Base-by-base conservation (phyloP, 2,113 vertebrate genomes). In the Apus apus region DNA sequence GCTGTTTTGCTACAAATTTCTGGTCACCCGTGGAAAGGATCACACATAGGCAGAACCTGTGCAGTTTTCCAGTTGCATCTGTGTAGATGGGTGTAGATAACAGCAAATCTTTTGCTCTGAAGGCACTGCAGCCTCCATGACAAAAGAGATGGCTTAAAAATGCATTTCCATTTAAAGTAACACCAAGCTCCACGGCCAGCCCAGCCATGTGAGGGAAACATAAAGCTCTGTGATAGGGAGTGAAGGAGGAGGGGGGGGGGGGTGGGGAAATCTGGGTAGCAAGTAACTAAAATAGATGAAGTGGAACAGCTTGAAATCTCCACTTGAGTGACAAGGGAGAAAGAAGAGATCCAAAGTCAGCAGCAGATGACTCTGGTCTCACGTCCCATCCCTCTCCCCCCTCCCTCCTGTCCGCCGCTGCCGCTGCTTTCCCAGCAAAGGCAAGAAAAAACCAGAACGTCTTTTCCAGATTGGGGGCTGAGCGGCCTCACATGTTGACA, bases 401-500 rank as follows among this genome's bases (percentile, higher is more conserved):
- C 58, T 32, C 51, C 82, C 83, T n/a, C 51, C 85, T 1, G 27
- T 38, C 79, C 6, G 20, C 85, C 0, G 18, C 81, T 95, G 8
- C 79, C 6, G 20, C 85, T 0, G 18, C 81, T 95, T 97, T 97
- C 97, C 96, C 97, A 95, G 96, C 72, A 15, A 91, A 94, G 72
- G 87, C 87, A 96, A 93, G 84, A 38, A 83, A 93, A 89, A 90
- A 84, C 1, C 72, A 85, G 90, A 98, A 98, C 98, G 74, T 70
- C 96, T 98, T 98, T 98, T 98, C 97, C 98, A 98, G 98, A 98
- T 81, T 97, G 97, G 98, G 95, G 96, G 89, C 97, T 85, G 90
- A 92, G 95, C 20, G 81, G 97, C 96, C 98, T 95, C 97, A 95
- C 97, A 98, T 98, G 98, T 98, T 98, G 98, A 98, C 98, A 98